Base-by-base conservation (phyloP, 2,888 invertebrate genomes). In the Liodrosophila aerea region DNA sequence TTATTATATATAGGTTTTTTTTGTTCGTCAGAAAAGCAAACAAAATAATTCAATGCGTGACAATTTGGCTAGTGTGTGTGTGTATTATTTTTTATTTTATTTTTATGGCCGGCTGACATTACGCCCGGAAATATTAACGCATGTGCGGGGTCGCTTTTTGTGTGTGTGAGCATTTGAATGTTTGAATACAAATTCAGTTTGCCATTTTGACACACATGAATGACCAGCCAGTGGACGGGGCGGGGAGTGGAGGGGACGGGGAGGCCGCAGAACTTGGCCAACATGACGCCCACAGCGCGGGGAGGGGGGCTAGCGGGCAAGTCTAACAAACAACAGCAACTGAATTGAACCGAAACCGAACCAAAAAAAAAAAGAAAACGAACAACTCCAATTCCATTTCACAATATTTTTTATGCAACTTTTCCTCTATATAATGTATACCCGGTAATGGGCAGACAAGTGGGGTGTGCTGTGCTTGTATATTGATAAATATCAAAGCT, bases 171-270 rank as follows among this genome's bases (percentile, higher is more conserved):
- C 51, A 73, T 77, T 77, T 83, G 83, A 82, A 82, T 74, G 74
- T 69, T 76, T 76, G 77, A 80, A 80, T 83, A 80, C 76, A 80
- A 75, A 80, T 81, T 75, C 81, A 73, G 77, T 81, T 81, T 81
- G 83, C 81, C 75, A 83, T 82, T 82, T 81, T 82, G 81, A 81
- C 84, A 83, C 81, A 83, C 81, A 83, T 82, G 81, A 81, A 83
- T 81, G 80, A 73, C 81, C 80, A 72, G 73, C 80, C 16, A 64
- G 62, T 65, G 68, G 63, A 54, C 68, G 50, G 40, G 37, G 52
- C 16, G 13, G n/a, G 29, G 12, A 37, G 31, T 45, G 31, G 16
- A 36, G 40, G 1, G 5, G 34, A 12, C 22, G 37, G 16, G 7
- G 27, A 39, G 47, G 46, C 36, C 31, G 39, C 31, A 15, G 22